Base-by-base conservation (phyloP, 2,888 invertebrate species). In the Morpho deidamia region DNA sequence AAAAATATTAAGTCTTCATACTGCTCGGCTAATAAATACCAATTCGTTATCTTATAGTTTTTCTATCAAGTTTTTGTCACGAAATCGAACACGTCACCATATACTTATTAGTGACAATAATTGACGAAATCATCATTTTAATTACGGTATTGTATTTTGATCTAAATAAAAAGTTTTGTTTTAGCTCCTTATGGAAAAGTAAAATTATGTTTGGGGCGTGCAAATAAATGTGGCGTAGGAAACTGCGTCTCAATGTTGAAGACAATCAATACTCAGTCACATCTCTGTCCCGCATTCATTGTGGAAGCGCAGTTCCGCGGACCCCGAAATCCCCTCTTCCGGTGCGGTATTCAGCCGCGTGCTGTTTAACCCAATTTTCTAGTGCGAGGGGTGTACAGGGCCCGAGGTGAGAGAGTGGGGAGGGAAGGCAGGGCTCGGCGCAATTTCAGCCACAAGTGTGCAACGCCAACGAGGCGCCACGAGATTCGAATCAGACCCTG, bases 351-450 rank as follows among this genome's bases (percentile, higher is more conserved):
- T 76, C 77, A 81, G 75, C 80, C 78, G 85, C 82, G 81, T 84
- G 79, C 82, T 87, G 78, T 87, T 85, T 87, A 86, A 88, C 88
- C 88, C 85, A 87, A 86, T 87, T 87, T 86, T 83, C 84, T 83
- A 81, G 84, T 77, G 71, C 74, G 76, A 79, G 82, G 82, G 84
- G 82, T 74, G 74, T 74, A 65, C 69, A 77, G 78, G 79, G 78
- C 65, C 71, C 61, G 76, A 72, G 76, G 77, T 73, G 74, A 64
- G 72, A 70, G 71, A 65, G 59, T 56, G 59, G 60, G 70, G 63
- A 38, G 52, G 52, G 57, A 42, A 51, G 61, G 55, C 51, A 52
- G 55, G 57, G 62, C 65, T 65, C 74, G 74, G 75, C 79, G 78
- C 78, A 82, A 81, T 78, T 81, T 78, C 69, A 76, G 76, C 76